Percentiles rank a stretch among this genome's conserved stretches.
Conservation (phyloP, 1,140 invertebrate species). For the Agraylea sexmaculata region DNA sequence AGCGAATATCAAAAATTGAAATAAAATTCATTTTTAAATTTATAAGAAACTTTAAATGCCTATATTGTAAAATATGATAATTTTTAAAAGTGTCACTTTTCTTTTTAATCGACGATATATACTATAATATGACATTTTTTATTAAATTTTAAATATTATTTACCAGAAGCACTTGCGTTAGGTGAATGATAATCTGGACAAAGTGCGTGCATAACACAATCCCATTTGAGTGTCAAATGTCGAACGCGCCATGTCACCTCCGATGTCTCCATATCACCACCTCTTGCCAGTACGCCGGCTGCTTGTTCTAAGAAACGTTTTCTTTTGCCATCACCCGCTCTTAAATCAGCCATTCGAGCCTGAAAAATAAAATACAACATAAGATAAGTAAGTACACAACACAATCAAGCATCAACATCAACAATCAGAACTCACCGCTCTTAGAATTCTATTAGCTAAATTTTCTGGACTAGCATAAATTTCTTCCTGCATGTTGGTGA, state of each 20-base stretch:
- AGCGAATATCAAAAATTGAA: too few relatives aligned
- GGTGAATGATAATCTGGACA: slow-evolving; percentile 16
- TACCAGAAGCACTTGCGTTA: slow-evolving; percentile 15
- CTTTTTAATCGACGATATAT: too few relatives aligned
- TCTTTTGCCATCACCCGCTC: slow-evolving; percentile 54
- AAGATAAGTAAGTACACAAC: background rate
- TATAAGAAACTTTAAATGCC: too few relatives aligned
- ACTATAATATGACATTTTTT: too few relatives aligned
- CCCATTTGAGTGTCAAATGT: slow-evolving; percentile 60
- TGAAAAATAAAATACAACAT: slow-evolving; percentile 31
- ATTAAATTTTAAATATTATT: too few relatives aligned
- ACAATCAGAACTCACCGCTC: slow-evolving; percentile 55
- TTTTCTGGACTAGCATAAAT: slow-evolving; percentile 64
- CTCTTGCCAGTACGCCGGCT: slow-evolving; percentile 54
- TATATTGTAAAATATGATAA: too few relatives aligned
- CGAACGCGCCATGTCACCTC: slow-evolving; percentile 58
- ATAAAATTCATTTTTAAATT: too few relatives aligned
- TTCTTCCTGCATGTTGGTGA: slow-evolving; percentile 63
- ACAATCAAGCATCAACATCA: too few relatives aligned
- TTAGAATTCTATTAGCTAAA: slow-evolving; percentile 52
- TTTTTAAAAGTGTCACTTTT: too few relatives aligned
- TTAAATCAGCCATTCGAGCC: slow-evolving; percentile 62
- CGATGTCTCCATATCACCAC: slow-evolving; percentile 56
- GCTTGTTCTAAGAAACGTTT: slow-evolving; percentile 70
- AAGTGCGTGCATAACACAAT: slow-evolving; percentile 40